Conservation (phyloP, 2,797 vertebrate species). For the Aeoliscus strigatus region DNA sequence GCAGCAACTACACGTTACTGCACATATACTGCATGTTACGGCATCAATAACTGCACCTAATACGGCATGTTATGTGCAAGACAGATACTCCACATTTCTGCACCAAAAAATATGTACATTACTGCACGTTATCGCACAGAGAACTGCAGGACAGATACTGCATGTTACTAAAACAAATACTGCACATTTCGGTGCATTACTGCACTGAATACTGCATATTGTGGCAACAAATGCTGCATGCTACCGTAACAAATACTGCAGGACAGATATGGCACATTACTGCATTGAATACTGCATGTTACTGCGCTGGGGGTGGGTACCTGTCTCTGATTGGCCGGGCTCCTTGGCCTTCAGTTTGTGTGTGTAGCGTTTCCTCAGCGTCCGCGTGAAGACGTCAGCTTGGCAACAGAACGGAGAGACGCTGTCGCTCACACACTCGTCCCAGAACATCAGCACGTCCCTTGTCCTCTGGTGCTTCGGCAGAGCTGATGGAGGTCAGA, state of each 20-base stretch:
- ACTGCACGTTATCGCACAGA: slow-evolving; percentile 47
- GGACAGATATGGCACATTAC: too few species aligned
- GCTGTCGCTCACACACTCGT: slow-evolving; percentile 66
- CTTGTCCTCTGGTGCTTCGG: slow-evolving; percentile 76
- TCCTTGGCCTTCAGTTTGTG: slow-evolving; percentile 85
- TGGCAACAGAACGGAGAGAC: slow-evolving; percentile 76
- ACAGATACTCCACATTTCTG: too few species aligned
- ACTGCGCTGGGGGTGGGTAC: slow-evolving; percentile 69
- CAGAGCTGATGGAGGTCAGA: slow-evolving; percentile 69
- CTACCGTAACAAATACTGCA: slow-evolving; percentile 83
- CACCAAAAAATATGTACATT: too few species aligned
- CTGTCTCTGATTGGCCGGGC: slow-evolving; percentile 87
- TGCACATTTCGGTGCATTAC: too few species aligned
- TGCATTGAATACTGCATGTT: too few species aligned
- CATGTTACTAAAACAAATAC: too few species aligned
- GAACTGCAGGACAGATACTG: slow-evolving; percentile 70
- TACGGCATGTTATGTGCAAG: slow-evolving; percentile 48
- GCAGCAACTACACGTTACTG: slow-evolving; percentile 82
- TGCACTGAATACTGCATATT: too few species aligned
- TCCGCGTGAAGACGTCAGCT: slow-evolving; percentile 65
- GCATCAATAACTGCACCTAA: too few species aligned
- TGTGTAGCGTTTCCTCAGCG: slow-evolving; percentile 78
- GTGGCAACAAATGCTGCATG: too few species aligned
- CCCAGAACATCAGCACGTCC: slow-evolving; percentile 82
- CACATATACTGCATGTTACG: too few species aligned